Conservation (phyloP, 2,797 vertebrate species). For the Notolabrus celidotus region DNA sequence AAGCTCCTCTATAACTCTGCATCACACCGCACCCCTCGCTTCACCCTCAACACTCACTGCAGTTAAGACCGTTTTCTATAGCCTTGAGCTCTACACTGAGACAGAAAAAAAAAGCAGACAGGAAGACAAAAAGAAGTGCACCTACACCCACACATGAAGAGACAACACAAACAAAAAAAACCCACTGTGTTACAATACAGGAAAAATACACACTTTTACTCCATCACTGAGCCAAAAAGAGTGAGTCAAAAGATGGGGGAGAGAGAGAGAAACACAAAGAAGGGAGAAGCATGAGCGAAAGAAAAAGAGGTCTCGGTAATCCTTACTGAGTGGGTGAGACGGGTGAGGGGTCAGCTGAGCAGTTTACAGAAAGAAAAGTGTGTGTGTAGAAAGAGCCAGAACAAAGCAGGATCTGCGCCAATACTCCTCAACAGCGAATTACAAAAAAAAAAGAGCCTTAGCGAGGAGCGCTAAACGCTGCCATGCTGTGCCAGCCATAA, state of each 20-base stretch:
- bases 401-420: slow-evolving; percentile 45
- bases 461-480: slow-evolving; percentile 30
- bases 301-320: slow-evolving; percentile 35
- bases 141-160: slow-evolving; percentile 48
- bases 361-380: slow-evolving; percentile 22
- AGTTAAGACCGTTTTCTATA: slow-evolving; percentile 64
- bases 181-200: slow-evolving; percentile 27
- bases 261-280: slow-evolving; percentile 33
- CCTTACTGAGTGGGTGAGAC: slow-evolving; percentile 45
- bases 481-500: slow-evolving; percentile 46
- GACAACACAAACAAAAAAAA: slow-evolving; percentile 19
- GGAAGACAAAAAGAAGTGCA: slow-evolving; percentile 46
- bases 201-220: slow-evolving; percentile 31
- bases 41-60: slow-evolving; percentile 51
- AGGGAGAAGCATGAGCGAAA: slow-evolving; percentile 18
- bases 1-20: slow-evolving; percentile 48
- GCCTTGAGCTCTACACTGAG: slow-evolving; percentile 58
- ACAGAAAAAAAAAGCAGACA: slow-evolving; percentile 49
- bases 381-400: slow-evolving; percentile 26
- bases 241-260: slow-evolving; percentile 47
- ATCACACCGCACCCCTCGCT: slow-evolving; percentile 24
- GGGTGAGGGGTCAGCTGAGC: slow-evolving; percentile 49
- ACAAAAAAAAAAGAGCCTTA: slow-evolving; percentile 17
- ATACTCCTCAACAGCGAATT: slow-evolving; percentile 34
- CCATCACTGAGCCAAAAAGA: slow-evolving; percentile 27